Evolutionary conservation across 2,797 vertebrate genomes (phyloP).

Genomic region (Pseudochirops corinnae): DNA sequence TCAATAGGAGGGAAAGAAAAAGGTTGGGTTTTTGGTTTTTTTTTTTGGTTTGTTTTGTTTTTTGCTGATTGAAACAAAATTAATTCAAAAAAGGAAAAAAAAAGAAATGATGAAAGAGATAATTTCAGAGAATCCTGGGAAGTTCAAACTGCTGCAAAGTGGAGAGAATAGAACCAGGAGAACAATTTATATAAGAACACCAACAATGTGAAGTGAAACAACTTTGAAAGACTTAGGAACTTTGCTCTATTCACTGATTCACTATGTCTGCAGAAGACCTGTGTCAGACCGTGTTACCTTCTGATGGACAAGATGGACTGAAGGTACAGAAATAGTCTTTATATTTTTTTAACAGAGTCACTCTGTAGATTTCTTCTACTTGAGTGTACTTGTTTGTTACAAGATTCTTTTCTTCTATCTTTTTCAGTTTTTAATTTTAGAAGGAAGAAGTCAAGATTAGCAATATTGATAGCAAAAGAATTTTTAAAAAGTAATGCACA

Average conservation of each 20-base stretch:
- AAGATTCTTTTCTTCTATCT: not conserved
- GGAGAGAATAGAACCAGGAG: not conserved
- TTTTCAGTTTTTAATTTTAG: conserved; percentile 2
- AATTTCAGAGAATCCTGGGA: not conserved
- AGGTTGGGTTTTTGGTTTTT: too few relatives aligned
- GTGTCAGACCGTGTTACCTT: not conserved
- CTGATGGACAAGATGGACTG: not conserved
- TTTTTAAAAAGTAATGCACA: not conserved
- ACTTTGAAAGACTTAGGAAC: not conserved
- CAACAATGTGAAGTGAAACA: not conserved
- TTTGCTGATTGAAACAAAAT: not conserved
- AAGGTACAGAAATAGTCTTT: not conserved
- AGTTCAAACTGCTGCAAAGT: not conserved
- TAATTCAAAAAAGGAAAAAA: not conserved
- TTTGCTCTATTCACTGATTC: not conserved
- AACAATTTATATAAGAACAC: not conserved
- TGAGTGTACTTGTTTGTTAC: not conserved
- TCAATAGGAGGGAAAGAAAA: not conserved
- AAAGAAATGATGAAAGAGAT: not conserved
- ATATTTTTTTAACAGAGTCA: not conserved
- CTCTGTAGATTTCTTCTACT: not conserved
- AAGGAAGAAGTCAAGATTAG: not conserved
- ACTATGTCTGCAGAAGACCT: not conserved
- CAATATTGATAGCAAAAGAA: not conserved
- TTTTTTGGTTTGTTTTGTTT: not conserved